A percentile compares a stretch with the other conserved stretches of the same genome.
These are phyloP conservation scores for Bufo bufo DNA, from an alignment of 2,113 vertebrate species.

Conservation along the genomic window DNA sequence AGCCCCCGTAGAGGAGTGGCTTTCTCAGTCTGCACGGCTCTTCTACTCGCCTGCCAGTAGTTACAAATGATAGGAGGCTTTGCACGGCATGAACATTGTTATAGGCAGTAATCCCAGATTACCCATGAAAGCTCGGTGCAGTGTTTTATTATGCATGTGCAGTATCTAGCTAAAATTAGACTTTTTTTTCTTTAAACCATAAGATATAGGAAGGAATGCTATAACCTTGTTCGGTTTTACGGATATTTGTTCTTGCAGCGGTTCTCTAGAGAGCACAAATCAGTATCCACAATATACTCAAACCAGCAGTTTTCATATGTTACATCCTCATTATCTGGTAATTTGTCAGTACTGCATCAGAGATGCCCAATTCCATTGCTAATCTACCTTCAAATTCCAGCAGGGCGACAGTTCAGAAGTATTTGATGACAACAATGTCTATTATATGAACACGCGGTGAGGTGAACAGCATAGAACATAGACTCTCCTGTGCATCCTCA, in stretches of 20 bases:
- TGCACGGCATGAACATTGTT: conserved; percentile 31
- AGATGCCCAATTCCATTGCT: conserved; percentile 35
- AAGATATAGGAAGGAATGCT: conserved; percentile 2
- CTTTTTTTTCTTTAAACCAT: background rate
- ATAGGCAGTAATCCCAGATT: conserved; percentile 37
- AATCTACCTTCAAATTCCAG: conserved; percentile 14
- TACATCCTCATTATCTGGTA: conserved; percentile 46
- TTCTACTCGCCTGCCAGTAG: conserved; percentile 28
- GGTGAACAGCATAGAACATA: background rate
- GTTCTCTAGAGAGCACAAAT: conserved; percentile 38
- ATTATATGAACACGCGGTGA: background rate
- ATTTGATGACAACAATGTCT: conserved; percentile 22
- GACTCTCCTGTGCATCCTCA: background rate
- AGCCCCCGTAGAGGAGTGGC: conserved; percentile 13
- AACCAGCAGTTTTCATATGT: conserved; percentile 34
- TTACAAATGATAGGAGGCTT: conserved; percentile 30
- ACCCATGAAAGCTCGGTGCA: conserved; percentile 18
- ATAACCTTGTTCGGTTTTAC: conserved; percentile 12
- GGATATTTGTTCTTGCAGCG: conserved; percentile 39
- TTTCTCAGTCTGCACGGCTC: background rate
- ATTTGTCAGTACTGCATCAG: conserved; percentile 42
- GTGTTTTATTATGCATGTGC: conserved; percentile 27
- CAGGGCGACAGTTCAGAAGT: background rate
- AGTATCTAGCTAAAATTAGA: conserved; percentile 27
- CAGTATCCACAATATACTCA: conserved; percentile 45